Evolutionary conservation across 2,113 vertebrate genomes (phyloP).

Genomic region (Tauraco erythrolophus): DNA sequence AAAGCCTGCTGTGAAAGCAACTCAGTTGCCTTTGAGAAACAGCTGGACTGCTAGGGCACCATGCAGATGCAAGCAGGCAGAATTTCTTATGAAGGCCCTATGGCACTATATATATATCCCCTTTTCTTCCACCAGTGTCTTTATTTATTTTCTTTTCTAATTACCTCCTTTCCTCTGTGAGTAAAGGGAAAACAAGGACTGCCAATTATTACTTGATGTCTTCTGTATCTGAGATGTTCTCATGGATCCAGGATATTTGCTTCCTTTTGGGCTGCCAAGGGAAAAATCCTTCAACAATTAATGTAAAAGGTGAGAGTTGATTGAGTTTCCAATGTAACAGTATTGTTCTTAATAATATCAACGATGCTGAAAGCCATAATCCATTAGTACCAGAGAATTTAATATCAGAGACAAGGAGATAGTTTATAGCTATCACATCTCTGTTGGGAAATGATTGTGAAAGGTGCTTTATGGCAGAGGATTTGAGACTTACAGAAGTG

Average conservation of each 20-base stretch:
- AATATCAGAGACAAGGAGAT: background rate
- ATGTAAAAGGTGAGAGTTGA: background rate
- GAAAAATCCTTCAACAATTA: background rate
- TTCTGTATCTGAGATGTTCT: background rate
- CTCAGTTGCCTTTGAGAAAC: background rate
- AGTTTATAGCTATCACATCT: background rate
- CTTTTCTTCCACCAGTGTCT: background rate
- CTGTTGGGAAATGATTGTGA: background rate
- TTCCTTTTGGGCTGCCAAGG: background rate
- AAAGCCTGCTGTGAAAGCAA: background rate
- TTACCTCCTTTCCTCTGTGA: background rate
- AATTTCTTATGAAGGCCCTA: background rate
- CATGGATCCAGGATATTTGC: background rate
- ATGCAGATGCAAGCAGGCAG: background rate
- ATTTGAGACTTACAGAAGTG: background rate
- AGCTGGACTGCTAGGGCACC: background rate
- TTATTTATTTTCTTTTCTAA: background rate
- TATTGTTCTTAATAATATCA: background rate
- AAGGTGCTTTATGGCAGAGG: background rate
- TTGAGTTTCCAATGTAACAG: background rate
- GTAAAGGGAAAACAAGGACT: background rate
- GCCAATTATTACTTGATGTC: background rate
- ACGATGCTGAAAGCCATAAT: background rate
- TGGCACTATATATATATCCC: background rate
- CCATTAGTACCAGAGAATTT: conserved; percentile 8